Percentiles rank a stretch among this genome's conserved stretches.
Conservation (phyloP, 2,113 vertebrate genomes). For the Pomatorhinus ruficollis region DNA sequence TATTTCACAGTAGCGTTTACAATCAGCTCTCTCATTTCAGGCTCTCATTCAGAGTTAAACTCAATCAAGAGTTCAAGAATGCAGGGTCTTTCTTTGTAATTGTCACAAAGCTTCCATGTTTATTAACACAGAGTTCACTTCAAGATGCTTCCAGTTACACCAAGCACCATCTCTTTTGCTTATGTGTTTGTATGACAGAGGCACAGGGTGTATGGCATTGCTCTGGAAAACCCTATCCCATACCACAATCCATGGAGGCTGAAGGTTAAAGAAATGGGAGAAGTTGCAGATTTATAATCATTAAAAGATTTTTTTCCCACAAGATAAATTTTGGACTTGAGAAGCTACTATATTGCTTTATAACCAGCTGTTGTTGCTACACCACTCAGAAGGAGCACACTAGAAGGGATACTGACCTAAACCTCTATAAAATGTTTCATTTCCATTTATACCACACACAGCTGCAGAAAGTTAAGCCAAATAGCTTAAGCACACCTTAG, state of each 20-base stretch:
- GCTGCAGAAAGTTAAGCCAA: not conserved
- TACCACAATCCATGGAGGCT: not conserved
- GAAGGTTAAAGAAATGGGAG: not conserved
- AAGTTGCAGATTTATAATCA: not conserved
- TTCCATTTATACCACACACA: not conserved
- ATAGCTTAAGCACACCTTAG: not conserved
- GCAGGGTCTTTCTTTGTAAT: not conserved
- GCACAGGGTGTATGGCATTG: not conserved
- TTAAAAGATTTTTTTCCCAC: not conserved
- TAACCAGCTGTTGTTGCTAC: not conserved
- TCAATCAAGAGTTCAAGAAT: not conserved
- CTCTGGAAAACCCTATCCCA: not conserved
- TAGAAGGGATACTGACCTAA: not conserved
- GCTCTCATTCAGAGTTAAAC: not conserved
- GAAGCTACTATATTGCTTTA: not conserved
- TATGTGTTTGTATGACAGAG: not conserved
- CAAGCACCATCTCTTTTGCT: not conserved
- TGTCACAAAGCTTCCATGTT: not conserved
- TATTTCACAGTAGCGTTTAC: not conserved
- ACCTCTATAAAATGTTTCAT: not conserved
- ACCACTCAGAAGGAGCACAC: not conserved
- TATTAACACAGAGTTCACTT: not conserved
- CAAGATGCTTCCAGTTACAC: not conserved
- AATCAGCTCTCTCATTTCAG: not conserved
- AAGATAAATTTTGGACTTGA: not conserved